Evolutionary conservation across 2,113 vertebrate genomes (phyloP).

Genomic region (Chloropsis hardwickii): DNA sequence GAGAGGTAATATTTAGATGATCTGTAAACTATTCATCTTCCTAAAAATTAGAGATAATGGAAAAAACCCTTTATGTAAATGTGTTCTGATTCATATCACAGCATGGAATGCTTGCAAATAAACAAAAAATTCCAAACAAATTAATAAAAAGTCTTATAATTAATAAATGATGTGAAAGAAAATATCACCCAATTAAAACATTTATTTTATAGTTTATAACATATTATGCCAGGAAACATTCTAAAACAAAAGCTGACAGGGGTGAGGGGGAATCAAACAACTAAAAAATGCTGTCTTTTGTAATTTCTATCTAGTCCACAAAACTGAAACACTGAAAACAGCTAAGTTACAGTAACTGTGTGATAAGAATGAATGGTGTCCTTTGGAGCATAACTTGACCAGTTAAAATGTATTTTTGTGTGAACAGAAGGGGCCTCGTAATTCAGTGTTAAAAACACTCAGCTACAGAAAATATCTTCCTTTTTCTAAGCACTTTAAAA

Average conservation of each 20-base stretch:
- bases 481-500: conserved; percentile 54
- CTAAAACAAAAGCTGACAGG: not conserved
- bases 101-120: not conserved
- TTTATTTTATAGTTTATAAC: not conserved
- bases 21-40: not conserved
- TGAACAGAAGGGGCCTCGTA: conserved; percentile 9
- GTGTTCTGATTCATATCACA: not conserved
- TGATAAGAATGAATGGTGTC: not conserved
- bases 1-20: not conserved
- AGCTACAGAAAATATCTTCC: conserved; percentile 31
- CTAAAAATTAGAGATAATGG: not conserved
- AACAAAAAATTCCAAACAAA: not conserved
- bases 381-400: not conserved
- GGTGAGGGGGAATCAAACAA: not conserved
- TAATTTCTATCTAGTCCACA: not conserved
- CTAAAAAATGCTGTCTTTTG: not conserved
- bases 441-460: conserved; percentile 48
- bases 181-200: not conserved
- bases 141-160: not conserved
- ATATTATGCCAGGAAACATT: not conserved
- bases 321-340: not conserved
- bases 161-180: not conserved
- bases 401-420: not conserved
- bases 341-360: not conserved
- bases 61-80: not conserved